Evolutionary conservation across 2,888 invertebrate species (phyloP), one percentile per base, ranked within the genome.

Genomic region (Dolomedes plantarius): DNA sequence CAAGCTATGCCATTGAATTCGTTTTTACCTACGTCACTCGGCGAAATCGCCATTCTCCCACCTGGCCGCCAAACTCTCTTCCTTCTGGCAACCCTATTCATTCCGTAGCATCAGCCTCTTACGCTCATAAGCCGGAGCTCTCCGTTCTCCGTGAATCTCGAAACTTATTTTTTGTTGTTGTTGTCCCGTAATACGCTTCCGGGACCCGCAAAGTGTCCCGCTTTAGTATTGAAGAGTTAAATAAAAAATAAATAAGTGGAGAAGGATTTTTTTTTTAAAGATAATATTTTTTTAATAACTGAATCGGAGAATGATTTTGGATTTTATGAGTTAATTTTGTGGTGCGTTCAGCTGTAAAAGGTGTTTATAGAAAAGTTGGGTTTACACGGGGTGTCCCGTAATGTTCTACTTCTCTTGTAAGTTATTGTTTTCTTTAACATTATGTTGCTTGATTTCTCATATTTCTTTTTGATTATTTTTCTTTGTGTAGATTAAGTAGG

Each of bases 391-490:
- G 46, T 31, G 50, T 23, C 69, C 41, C 31, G 73, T 80, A 28
- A 81, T 81, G 81, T 81, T 69, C 69, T 81, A 81, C 41, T 81
- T 75, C 41, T 69, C 81, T 41, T 81, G 81, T 81, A 81, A 81
- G 81, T 81, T 32, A 29, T 16, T 1, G 36, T 79, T 56, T 32
- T 56, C 6, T 62, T 50, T 50, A 50, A 5, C 16, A 19, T 7
- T 50, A 36, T 36, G 36, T 36, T 5, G 9, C 9, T 7, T 36
- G 36, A 7, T 36, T 36, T 7, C 9, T 36, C 36, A 7, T 36
- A 9, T 7, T 36, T n/a, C n/a, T n/a, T n/a, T n/a, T n/a, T n/a
- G n/a, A n/a, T n/a, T n/a, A n/a, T n/a, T n/a, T n/a, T n/a, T n/a
- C n/a, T n/a, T n/a, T n/a, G n/a, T n/a, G n/a, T n/a, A n/a, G n/a